Conservation (phyloP, 1,140 invertebrate species). For the Drosophila kohkoa region DNA sequence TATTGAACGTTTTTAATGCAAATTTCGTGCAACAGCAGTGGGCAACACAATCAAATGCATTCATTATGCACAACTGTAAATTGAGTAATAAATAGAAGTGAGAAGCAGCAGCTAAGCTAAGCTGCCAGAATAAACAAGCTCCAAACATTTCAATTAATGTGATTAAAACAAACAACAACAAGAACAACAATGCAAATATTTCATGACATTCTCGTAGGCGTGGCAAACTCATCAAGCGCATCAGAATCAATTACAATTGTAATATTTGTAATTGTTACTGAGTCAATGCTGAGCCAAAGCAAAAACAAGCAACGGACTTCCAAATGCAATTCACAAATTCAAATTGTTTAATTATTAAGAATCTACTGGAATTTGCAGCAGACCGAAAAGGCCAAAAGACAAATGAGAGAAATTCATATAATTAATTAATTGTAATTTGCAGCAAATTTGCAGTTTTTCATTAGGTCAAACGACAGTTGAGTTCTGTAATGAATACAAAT, state of each 20-base stretch:
- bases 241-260: slow-evolving; percentile 46
- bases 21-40: background rate
- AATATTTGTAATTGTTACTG: slow-evolving; percentile 31
- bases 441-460: slow-evolving; percentile 45
- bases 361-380: background rate
- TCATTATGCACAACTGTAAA: slow-evolving; percentile 31
- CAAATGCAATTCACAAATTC: slow-evolving; percentile 12
- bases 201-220: slow-evolving; percentile 14
- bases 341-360: slow-evolving; percentile 19
- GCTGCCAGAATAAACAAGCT: slow-evolving; percentile 10
- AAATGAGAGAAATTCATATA: slow-evolving; percentile 39
- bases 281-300: slow-evolving; percentile 9
- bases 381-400: slow-evolving; percentile 17
- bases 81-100: slow-evolving; percentile 38
- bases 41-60: slow-evolving; percentile 9
- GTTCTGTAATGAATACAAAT: slow-evolving; percentile 38
- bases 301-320: background rate
- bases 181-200: background rate
- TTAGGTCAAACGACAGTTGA: slow-evolving; percentile 36
- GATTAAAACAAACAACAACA: slow-evolving; percentile 20
- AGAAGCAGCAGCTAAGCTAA: slow-evolving; percentile 9
- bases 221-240: slow-evolving; percentile 29
- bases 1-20: background rate
- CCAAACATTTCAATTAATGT: slow-evolving; percentile 44
- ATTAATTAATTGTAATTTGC: slow-evolving; percentile 52